phyloP scores from a whole-genome alignment of 2,888 invertebrate species.

The Trichacis sp. region DNA sequence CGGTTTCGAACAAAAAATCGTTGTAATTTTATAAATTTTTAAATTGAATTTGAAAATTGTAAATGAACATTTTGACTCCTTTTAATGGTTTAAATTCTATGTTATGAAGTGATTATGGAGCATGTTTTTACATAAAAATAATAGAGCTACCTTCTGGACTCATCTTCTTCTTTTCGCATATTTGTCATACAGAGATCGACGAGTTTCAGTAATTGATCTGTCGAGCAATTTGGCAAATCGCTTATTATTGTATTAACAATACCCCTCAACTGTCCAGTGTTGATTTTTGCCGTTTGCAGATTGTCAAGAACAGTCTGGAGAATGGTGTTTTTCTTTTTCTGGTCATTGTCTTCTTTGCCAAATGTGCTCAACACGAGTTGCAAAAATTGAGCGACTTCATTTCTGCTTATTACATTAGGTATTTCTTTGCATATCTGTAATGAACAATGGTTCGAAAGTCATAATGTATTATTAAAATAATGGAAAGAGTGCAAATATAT shows the following conservation, averaged over 20 bases:
- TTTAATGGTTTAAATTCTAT: no score
- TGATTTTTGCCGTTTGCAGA: conserved; percentile 65
- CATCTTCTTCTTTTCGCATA: conserved; percentile 71
- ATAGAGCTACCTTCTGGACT: conserved; percentile 71
- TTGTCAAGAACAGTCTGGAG: conserved; percentile 63
- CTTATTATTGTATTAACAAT: conserved; percentile 71
- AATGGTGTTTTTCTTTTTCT: conserved; percentile 59
- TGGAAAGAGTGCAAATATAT: no score
- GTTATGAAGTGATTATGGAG: no score
- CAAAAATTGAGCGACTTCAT: conserved; percentile 56
- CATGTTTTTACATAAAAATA: no score
- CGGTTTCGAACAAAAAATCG: no score
- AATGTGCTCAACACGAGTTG: conserved; percentile 58
- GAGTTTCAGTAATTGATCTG: conserved; percentile 71
- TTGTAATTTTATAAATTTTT: no score
- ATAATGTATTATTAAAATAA: neutral
- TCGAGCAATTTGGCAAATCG: conserved; percentile 71
- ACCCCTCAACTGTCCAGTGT: conserved; percentile 67
- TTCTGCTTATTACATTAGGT: conserved; percentile 48
- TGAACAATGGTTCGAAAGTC: conserved; percentile 7
- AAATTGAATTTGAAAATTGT: no score
- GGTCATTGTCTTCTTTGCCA: conserved; percentile 43
- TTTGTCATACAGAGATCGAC: conserved; percentile 72
- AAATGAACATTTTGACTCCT: no score
- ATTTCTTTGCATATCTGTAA: conserved; percentile 58